Base-by-base conservation (phyloP, 2,797 vertebrate species). In the Martes flavigula region DNA sequence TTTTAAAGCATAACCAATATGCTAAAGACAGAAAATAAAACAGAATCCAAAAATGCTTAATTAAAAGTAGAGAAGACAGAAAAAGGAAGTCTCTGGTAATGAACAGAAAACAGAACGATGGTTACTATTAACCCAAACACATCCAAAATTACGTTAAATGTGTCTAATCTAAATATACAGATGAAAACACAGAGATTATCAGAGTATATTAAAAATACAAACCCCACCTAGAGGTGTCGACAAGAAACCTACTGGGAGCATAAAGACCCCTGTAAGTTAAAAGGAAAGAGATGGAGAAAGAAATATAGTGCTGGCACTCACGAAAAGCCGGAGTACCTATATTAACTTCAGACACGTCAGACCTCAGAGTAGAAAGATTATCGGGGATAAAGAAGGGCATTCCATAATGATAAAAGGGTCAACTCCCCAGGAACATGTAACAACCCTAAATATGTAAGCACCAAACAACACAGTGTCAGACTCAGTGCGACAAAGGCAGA, bases 241-340 rank as follows among this genome's bases (percentile, higher is more conserved):
- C 30, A 43, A 87, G 70, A 96, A 38, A 60, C 8, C 54, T 35
- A 32, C n/a, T 51, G 58, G 40, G 48, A 35, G 70, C 20, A 85
- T 7, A 35, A 62, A 91, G 56, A 43, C 30, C 3, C 21, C 12
- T 17, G 18, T 35, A 35, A 86, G 23, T 54, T 35, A 40, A 62
- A 64, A 68, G n/a, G 11, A 66, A 73, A 48, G 23, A 7, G 7
- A 30, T 14, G 30, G 40, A 60, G 17, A 60, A 84, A 93, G 21
- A 2, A 0, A 27, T 3, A 4, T 3, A 4, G 35, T 1, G 15
- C 9, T 4, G 43, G 66, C 15, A 7, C 23, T 25, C 32, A 17
- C 0, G 0, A 1, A n/a, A 77, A 40, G 32, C 20, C 0, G 6
- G 25, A 54, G 30, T 2, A 30, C 15, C 73, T 60, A 0, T 5